Percentiles rank a stretch among this genome's conserved stretches.
Evolutionary conservation across 2,797 vertebrate genomes (phyloP).

Genomic region (Sebastes cheni): DNA sequence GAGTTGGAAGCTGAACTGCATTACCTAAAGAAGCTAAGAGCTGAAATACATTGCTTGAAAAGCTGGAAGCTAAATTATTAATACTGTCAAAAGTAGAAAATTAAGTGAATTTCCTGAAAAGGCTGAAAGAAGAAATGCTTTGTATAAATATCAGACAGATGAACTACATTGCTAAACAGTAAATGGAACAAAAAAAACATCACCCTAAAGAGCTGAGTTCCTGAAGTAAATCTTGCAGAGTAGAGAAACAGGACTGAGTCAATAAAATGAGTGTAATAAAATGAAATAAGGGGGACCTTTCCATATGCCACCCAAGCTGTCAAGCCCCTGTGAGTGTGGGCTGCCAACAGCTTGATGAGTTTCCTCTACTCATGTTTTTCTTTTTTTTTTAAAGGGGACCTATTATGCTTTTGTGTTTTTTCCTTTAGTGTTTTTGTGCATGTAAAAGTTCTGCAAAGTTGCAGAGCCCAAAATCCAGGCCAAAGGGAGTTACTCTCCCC

Average conservation of each 20-base stretch:
- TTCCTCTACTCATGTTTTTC: background rate
- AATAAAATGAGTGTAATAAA: background rate
- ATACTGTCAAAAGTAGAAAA: no score
- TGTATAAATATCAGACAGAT: background rate
- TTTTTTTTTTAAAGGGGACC: background rate
- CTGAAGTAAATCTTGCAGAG: background rate
- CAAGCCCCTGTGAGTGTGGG: background rate
- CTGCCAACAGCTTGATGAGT: conserved; percentile 7
- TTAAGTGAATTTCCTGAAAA: background rate
- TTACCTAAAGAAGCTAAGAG: no score
- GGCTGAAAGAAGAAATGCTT: background rate
- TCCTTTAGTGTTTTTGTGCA: no score
- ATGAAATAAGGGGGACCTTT: background rate
- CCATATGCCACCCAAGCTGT: conserved; percentile 24
- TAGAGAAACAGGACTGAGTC: background rate
- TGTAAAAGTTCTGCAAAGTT: no score
- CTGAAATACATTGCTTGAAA: no score
- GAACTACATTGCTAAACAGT: background rate
- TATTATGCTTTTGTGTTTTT: no score
- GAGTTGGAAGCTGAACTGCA: no score
- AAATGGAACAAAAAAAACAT: background rate
- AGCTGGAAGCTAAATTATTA: no score
- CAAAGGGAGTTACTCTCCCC: no score
- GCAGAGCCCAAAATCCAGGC: rapidly evolving
- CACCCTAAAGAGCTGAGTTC: background rate